Base-by-base conservation (phyloP, 2,888 invertebrate genomes). In the Drosophila neonasuta region DNA sequence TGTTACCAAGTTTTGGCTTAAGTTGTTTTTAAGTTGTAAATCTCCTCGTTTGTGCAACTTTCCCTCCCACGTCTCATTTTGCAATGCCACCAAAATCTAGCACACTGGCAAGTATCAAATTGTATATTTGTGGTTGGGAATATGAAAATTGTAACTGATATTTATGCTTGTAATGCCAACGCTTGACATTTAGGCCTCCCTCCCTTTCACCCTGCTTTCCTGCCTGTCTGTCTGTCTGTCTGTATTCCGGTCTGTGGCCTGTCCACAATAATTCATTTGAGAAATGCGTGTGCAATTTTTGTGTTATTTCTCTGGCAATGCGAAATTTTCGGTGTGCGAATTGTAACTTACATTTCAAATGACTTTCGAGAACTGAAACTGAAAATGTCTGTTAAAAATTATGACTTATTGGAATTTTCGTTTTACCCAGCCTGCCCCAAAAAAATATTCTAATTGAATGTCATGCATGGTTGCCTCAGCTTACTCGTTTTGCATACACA, bases 11-110 rank as follows among this genome's bases (percentile, higher is more conserved):
- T 79, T 85, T 78, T 76, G 72, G 83, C 80, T 87, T 82, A 84
- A 84, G 87, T 84, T 84, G 87, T 84, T 84, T 85, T 85, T 86
- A 85, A 84, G 86, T 83, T 84, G 80, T 84, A 84, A 84, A 83
- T 87, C 87, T 85, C 77, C 73, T 71, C 69, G 79, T 74, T 76
- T 86, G 65, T 80, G 80, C 83, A 85, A 76, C 76, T 81, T 79
- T 42, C 42, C 30, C 48, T 17, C 36, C 36, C n/a, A 3, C 2
- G 32, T 39, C 6, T 24, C 36, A 13, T 30, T 36, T 13, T 39
- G 8, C 10, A 44, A 41, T 56, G 46, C 36, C 46, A 41, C 54
- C 55, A 63, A 60, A 60, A 52, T 58, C 46, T 50, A 30, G 13
- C 39, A 41, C 39, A 15, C 59, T 36, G 55, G 17, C 41, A 42